Conservation (phyloP, 2,797 vertebrate species). For the Antennarius maculatus region DNA sequence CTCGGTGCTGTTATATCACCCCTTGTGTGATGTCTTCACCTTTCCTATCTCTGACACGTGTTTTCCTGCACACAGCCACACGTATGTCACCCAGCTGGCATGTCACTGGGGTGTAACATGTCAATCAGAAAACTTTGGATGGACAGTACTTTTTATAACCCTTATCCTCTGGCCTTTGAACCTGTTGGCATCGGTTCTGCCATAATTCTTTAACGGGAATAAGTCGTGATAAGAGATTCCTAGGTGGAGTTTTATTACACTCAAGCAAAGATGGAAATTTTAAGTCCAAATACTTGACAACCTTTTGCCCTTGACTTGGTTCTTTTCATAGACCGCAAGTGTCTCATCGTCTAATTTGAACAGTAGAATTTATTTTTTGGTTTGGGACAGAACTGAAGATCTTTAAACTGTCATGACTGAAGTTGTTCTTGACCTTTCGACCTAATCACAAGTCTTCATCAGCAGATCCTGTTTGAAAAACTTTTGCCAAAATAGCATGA, state of each 20-base stretch:
- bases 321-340: no score
- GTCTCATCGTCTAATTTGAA: no score
- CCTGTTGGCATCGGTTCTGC: constrained; percentile 13
- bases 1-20: neutral
- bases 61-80: neutral
- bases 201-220: constrained; percentile 37
- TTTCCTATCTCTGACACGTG: neutral
- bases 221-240: constrained; percentile 36
- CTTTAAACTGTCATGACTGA: no score
- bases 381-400: no score
- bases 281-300: neutral
- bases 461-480: no score
- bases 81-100: constrained; percentile 7
- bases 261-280: no score
- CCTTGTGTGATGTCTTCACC: neutral
- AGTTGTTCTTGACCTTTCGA: neutral
- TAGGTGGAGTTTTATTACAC: neutral
- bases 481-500: no score
- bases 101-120: neutral
- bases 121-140: constrained; percentile 67
- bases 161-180: constrained; percentile 61
- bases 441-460: no score
- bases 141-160: constrained; percentile 3
- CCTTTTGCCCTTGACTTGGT: no score
- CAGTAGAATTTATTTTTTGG: no score